These are phyloP conservation scores for Ophion ellenae DNA, from an alignment of 2,888 invertebrate species.

Conservation along the genomic window DNA sequence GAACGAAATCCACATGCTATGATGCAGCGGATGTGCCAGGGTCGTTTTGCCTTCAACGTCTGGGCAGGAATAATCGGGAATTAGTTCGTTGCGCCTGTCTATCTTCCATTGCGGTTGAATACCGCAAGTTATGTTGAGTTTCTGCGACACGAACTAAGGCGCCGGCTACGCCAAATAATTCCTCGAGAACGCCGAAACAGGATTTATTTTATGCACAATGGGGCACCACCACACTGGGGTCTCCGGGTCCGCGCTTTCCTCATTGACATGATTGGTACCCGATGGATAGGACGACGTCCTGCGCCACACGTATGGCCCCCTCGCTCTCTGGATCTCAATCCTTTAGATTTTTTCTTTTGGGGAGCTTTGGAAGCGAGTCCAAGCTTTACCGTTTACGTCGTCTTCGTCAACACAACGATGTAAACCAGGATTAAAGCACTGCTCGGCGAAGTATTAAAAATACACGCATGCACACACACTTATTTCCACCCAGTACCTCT, in stretches of 20 bases:
- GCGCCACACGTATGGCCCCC: slow-evolving; percentile 69
- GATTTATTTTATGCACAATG: too few species aligned
- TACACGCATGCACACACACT: too few species aligned
- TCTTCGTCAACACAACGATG: too few species aligned
- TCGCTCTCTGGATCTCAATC: slow-evolving; percentile 70
- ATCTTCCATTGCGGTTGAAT: slow-evolving; percentile 63
- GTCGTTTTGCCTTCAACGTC: slow-evolving; percentile 66
- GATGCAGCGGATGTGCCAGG: slow-evolving; percentile 56
- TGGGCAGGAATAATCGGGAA: slow-evolving; percentile 65
- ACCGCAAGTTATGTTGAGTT: slow-evolving; percentile 61
- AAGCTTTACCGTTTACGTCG: too few species aligned
- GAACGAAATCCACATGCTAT: slow-evolving; percentile 63
- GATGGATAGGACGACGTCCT: slow-evolving; percentile 72
- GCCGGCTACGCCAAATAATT: slow-evolving; percentile 12
- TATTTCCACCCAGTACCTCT: too few species aligned
- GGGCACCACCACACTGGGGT: too few species aligned
- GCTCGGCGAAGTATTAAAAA: too few species aligned
- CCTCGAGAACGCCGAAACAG: too few species aligned
- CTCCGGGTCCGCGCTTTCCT: slow-evolving; percentile 64
- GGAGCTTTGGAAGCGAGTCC: slow-evolving; percentile 64
- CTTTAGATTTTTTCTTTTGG: slow-evolving; percentile 70
- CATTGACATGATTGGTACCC: slow-evolving; percentile 59
- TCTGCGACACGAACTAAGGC: slow-evolving; percentile 53
- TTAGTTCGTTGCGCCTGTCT: slow-evolving; percentile 58
- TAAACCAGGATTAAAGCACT: too few species aligned